Conservation (phyloP, 2,113 vertebrate genomes). For the Ovibos moschatus region DNA sequence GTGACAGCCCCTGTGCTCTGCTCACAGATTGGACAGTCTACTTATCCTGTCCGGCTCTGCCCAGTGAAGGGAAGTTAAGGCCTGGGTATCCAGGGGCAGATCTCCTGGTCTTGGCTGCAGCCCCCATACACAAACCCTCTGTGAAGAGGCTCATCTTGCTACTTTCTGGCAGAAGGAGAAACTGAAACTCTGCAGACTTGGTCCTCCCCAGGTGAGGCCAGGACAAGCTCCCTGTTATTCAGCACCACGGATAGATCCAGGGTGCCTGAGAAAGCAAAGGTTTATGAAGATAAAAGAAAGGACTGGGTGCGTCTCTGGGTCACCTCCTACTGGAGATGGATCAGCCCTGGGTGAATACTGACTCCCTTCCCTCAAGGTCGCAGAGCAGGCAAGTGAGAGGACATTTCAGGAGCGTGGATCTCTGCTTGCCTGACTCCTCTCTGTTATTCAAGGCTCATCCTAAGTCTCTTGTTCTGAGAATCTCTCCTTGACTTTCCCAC, state of each 20-base stretch:
- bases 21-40: not conserved
- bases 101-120: not conserved
- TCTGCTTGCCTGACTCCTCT: not conserved
- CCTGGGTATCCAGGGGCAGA: not conserved
- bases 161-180: not conserved
- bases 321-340: not conserved
- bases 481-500: constrained; percentile 45
- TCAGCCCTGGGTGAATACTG: not conserved
- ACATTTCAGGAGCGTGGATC: not conserved
- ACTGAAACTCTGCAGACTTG: not conserved
- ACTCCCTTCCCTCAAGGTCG: not conserved
- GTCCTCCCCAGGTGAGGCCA: not conserved
- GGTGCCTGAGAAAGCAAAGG: fast-evolving
- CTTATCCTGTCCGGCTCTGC: not conserved
- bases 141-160: not conserved
- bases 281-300: not conserved
- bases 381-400: not conserved
- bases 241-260: constrained; percentile 30
- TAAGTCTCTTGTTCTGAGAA: not conserved
- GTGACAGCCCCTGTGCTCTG: not conserved
- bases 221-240: not conserved
- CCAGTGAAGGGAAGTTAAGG: not conserved
- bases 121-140: not conserved
- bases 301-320: not conserved
- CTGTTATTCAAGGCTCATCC: not conserved